These are phyloP conservation scores for Carapus acus DNA, from an alignment of 2,797 vertebrate genomes.

Conservation along the genomic window DNA sequence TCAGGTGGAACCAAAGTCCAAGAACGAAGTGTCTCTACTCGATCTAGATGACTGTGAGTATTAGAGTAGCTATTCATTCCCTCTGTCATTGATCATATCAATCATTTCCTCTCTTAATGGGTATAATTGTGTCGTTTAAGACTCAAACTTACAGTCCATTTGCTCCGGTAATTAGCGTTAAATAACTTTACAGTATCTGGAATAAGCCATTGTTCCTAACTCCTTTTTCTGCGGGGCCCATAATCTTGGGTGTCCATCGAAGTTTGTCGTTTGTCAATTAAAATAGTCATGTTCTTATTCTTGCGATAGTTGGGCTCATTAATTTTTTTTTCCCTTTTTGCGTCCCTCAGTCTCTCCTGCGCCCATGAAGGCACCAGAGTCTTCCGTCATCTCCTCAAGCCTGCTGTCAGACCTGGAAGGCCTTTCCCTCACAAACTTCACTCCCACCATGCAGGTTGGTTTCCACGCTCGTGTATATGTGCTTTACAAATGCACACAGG, in stretches of 20 bases:
- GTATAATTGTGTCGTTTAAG: no score
- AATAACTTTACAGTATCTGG: no score
- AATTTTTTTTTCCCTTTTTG: no score
- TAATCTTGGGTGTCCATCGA: no score
- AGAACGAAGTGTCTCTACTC: conserved; percentile 80
- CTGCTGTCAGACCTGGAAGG: conserved; percentile 87
- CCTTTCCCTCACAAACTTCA: conserved; percentile 78
- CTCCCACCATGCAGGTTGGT: conserved; percentile 81
- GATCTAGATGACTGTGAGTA: conserved; percentile 95
- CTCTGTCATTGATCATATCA: background rate
- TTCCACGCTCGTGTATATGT: background rate
- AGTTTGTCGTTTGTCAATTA: no score
- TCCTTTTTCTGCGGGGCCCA: no score
- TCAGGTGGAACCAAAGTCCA: conserved; percentile 69
- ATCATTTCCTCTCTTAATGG: no score
- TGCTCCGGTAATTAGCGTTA: no score
- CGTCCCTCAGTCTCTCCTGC: conserved; percentile 74
- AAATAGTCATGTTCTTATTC: no score
- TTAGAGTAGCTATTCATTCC: background rate
- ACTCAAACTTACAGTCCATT: no score
- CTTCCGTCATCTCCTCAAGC: conserved; percentile 73
- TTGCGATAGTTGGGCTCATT: no score
- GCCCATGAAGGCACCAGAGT: conserved; percentile 60
- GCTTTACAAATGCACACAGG: conserved; percentile 8
- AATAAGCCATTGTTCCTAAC: no score